Percentiles rank a stretch among this genome's conserved stretches.
phyloP scores from a whole-genome alignment of 2,797 vertebrate genomes.

The Benthosema pterotum region DNA sequence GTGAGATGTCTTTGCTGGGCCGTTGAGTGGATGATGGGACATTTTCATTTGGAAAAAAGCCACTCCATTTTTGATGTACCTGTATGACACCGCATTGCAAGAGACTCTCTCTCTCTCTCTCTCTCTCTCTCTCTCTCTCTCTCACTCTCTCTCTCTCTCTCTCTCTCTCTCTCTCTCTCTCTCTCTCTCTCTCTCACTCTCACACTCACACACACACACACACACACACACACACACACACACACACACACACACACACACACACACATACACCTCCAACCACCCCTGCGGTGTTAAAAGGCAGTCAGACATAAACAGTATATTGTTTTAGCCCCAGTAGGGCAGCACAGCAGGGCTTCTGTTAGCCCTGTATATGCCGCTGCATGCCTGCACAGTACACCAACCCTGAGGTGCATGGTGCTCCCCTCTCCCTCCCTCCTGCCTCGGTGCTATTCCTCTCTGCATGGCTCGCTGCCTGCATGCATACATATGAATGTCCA shows the following conservation, averaged over 20 bases:
- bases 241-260: no score
- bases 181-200: conserved; percentile 26
- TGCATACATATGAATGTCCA: conserved; percentile 74
- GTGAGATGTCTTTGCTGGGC: no score
- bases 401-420: conserved; percentile 35
- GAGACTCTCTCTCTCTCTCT: no score
- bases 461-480: conserved; percentile 63
- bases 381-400: conserved; percentile 39
- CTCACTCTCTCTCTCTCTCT: not conserved
- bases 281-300: conserved; percentile 58
- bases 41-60: no score
- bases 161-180: conserved; percentile 2
- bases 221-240: no score
- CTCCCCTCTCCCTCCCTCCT: conserved; percentile 54
- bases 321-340: conserved; percentile 76
- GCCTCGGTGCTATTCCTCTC: conserved; percentile 67
- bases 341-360: conserved; percentile 65
- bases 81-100: no score
- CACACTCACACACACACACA: no score
- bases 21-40: no score
- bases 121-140: no score
- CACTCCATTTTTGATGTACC: no score
- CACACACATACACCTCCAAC: conserved; percentile 12
- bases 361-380: conserved; percentile 50
- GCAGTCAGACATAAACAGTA: conserved; percentile 77